These are phyloP conservation scores for Drosophila diplacantha DNA, from an alignment of 2,888 invertebrate genomes.

Conservation along the genomic window DNA sequence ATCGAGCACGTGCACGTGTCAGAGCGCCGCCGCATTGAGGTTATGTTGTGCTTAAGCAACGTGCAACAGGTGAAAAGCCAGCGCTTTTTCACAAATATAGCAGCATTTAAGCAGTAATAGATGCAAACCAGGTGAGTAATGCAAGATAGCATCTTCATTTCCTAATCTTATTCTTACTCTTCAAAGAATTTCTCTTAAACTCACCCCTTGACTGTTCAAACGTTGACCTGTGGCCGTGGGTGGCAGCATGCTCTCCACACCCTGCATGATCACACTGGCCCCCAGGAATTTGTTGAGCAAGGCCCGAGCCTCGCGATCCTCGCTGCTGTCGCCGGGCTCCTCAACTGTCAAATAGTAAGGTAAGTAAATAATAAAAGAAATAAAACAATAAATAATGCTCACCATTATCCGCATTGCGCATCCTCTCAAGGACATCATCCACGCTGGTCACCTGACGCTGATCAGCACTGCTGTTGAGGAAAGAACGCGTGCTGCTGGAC, in stretches of 20 bases:
- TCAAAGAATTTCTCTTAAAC: conserved; percentile 11
- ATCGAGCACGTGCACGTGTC: conserved; percentile 23
- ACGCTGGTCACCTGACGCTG: conserved; percentile 86
- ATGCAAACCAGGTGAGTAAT: background rate
- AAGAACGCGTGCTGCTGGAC: conserved; percentile 79
- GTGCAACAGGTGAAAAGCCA: conserved; percentile 11
- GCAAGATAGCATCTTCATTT: background rate
- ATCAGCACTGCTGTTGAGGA: conserved; percentile 82
- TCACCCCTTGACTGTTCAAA: conserved; percentile 73
- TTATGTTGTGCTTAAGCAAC: conserved; percentile 12
- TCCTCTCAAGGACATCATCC: conserved; percentile 86
- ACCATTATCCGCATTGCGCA: conserved; percentile 87
- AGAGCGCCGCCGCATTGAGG: conserved; percentile 17
- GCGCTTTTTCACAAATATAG: background rate
- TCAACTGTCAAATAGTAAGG: conserved; percentile 78
- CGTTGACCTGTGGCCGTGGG: conserved; percentile 53
- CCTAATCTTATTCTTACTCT: background rate
- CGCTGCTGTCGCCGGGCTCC: conserved; percentile 82
- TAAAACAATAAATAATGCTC: conserved; percentile 27
- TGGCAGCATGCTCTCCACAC: conserved; percentile 81
- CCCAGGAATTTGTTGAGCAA: conserved; percentile 90
- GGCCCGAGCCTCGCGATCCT: conserved; percentile 85
- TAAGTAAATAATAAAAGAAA: background rate
- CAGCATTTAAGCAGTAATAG: background rate
- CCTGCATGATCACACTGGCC: conserved; percentile 87